A percentile compares a stretch with the other conserved stretches of the same genome.
Evolutionary conservation across 2,888 invertebrate genomes (phyloP).

Genomic region (Mantis religiosa): DNA sequence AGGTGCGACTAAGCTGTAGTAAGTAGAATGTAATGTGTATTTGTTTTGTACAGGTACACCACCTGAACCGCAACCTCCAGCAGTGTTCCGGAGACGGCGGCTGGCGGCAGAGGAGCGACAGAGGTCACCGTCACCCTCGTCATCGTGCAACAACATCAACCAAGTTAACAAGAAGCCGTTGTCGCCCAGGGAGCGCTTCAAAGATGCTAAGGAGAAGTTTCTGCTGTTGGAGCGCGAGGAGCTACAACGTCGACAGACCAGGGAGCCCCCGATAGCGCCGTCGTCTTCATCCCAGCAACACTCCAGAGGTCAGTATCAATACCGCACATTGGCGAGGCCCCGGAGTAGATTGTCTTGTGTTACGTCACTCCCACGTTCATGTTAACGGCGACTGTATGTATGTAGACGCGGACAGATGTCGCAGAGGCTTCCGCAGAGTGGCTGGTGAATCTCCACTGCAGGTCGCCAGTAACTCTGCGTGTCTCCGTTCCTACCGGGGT

Average conservation of each 20-base stretch:
- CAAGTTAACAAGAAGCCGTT: background rate
- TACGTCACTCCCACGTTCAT: no score
- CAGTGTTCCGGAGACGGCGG: conserved; percentile 38
- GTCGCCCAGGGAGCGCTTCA: conserved; percentile 48
- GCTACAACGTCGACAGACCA: conserved; percentile 37
- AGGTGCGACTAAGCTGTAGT: no score
- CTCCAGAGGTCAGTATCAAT: conserved; percentile 2
- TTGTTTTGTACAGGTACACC: background rate
- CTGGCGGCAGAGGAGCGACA: conserved; percentile 50
- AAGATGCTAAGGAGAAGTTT: conserved; percentile 83
- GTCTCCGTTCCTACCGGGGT: no score
- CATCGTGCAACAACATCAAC: background rate
- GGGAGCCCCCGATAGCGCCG: conserved; percentile 27
- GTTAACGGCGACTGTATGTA: no score
- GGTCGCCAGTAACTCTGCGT: no score
- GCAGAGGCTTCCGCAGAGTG: no score
- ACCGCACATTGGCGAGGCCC: no score
- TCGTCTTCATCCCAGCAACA: background rate
- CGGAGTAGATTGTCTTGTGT: no score
- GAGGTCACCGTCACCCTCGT: conserved; percentile 42
- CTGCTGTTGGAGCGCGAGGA: conserved; percentile 71
- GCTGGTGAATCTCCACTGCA: no score
- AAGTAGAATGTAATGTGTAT: no score
- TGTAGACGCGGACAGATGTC: no score
- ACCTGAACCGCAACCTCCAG: background rate